Percentiles rank a stretch among this genome's conserved stretches.
These are phyloP conservation scores for Porites divaricata DNA, from an alignment of 92 coral and sea anemone genomes.

Conservation along the genomic window DNA sequence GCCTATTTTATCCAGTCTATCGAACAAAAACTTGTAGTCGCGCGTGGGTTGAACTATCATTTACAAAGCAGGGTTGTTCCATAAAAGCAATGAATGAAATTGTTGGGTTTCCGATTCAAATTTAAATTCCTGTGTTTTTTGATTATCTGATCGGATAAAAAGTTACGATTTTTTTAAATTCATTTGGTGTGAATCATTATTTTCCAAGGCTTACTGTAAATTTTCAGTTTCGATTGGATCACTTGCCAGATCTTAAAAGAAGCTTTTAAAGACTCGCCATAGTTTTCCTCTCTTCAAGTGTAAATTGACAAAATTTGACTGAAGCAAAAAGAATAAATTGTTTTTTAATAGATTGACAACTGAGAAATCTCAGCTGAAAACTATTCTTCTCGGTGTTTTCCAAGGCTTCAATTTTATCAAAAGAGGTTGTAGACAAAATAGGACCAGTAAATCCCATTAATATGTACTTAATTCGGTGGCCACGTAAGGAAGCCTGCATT, in stretches of 20 bases:
- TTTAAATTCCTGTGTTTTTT: conserved; percentile 20
- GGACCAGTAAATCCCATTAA: background rate
- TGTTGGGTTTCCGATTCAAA: background rate
- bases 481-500: background rate
- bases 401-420: background rate
- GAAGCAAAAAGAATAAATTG: background rate
- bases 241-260: background rate
- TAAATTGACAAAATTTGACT: conserved; percentile 6
- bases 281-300: conserved; percentile 2
- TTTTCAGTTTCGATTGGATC: background rate
- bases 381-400: background rate
- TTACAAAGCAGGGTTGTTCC: background rate
- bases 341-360: background rate
- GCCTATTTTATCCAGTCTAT: background rate
- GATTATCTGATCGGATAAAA: background rate
- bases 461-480: background rate
- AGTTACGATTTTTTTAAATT: background rate
- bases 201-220: background rate
- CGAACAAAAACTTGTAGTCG: background rate
- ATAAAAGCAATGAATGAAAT: background rate
- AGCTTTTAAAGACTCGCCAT: background rate
- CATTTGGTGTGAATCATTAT: background rate
- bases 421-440: background rate
- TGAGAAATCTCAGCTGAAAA: background rate
- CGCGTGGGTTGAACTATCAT: background rate